These are phyloP conservation scores for Catonia carolina DNA, from an alignment of 2,888 invertebrate genomes.

Conservation along the genomic window DNA sequence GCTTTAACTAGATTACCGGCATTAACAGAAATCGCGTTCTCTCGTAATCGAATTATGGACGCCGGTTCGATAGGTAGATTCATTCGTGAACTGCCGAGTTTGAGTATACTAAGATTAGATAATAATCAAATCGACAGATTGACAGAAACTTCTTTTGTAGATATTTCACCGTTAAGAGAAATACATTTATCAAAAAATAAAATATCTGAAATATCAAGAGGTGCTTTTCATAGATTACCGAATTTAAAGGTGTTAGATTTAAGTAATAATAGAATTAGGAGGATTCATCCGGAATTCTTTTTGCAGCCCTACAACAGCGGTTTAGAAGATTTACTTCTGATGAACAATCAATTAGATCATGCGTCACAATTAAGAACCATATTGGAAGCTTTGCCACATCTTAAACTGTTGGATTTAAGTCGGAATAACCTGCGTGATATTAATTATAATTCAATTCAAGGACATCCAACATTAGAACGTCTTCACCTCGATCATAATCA, in stretches of 20 bases:
- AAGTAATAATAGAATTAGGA: constrained; percentile 66
- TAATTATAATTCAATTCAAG: constrained; percentile 68
- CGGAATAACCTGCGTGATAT: constrained; percentile 69
- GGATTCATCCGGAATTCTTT: constrained; percentile 77
- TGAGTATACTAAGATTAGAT: constrained; percentile 63
- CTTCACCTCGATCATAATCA: constrained; percentile 74
- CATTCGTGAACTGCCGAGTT: constrained; percentile 63
- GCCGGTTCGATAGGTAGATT: constrained; percentile 76
- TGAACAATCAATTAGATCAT: constrained; percentile 68
- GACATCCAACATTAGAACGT: constrained; percentile 72
- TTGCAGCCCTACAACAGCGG: constrained; percentile 51
- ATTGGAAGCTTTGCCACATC: constrained; percentile 66
- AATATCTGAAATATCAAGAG: constrained; percentile 67
- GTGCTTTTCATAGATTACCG: constrained; percentile 74
- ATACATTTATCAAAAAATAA: constrained; percentile 46
- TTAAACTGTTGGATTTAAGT: constrained; percentile 73
- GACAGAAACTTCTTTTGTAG: constrained; percentile 71
- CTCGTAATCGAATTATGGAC: constrained; percentile 66
- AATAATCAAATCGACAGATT: constrained; percentile 64
- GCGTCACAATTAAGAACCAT: constrained; percentile 66
- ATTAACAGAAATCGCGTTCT: constrained; percentile 60
- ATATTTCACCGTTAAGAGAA: constrained; percentile 61
- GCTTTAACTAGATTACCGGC: constrained; percentile 65
- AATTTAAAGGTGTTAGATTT: constrained; percentile 64
- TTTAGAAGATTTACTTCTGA: constrained; percentile 69